Conservation (phyloP, 2,888 invertebrate genomes). For the Keiferia lycopersicella region DNA sequence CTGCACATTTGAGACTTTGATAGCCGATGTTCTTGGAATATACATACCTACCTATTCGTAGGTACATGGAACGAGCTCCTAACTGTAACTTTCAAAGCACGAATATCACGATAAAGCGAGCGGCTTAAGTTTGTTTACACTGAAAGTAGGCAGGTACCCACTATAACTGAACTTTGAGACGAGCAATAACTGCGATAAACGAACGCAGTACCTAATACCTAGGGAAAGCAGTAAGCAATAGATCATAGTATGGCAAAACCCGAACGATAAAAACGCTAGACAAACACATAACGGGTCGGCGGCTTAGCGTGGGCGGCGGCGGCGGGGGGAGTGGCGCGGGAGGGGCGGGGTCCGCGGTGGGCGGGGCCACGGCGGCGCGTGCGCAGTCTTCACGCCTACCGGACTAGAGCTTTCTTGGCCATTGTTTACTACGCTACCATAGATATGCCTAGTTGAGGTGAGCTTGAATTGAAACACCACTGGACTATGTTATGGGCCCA, state of each 20-base stretch:
- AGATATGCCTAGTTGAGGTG: not conserved
- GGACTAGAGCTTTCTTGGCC: slow-evolving; percentile 4
- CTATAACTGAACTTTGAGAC: no score
- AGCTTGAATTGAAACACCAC: no score
- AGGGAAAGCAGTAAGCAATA: not conserved
- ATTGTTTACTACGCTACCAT: not conserved
- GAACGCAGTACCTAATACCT: not conserved
- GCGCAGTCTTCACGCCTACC: slow-evolving; percentile 27
- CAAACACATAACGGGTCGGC: slow-evolving; percentile 10
- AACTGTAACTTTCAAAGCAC: no score
- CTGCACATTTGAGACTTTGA: no score
- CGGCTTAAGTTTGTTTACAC: no score
- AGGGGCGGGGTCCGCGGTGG: slow-evolving; percentile 11
- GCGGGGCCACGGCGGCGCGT: slow-evolving; percentile 30
- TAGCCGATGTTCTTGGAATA: no score
- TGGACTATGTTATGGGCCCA: no score
- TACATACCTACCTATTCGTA: no score
- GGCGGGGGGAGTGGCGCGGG: not conserved
- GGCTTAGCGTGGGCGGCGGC: not conserved
- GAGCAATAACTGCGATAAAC: not conserved
- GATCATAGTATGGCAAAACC: not conserved
- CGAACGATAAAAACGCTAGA: slow-evolving; percentile 1
- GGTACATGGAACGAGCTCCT: no score
- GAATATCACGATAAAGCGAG: no score
- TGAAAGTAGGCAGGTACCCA: no score